Percentiles rank a stretch among this genome's conserved stretches.
Evolutionary conservation across 2,888 invertebrate genomes (phyloP).

Genomic region (Metallyticus violacea): DNA sequence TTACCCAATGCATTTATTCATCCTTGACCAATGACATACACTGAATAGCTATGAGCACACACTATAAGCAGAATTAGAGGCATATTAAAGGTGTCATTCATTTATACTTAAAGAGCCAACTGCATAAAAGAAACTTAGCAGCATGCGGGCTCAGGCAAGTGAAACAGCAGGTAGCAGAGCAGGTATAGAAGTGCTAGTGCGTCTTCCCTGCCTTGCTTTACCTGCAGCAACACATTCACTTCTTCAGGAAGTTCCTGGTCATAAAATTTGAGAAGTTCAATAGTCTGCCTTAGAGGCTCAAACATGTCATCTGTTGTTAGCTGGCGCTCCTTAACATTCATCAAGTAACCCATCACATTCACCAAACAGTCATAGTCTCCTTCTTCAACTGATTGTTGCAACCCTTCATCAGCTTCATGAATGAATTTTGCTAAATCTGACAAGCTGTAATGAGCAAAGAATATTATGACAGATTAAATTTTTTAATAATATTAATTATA

Average conservation of each 20-base stretch:
- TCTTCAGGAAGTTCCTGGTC: slow-evolving; percentile 97
- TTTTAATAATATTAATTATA: no score
- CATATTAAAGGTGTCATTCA: background rate
- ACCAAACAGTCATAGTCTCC: slow-evolving; percentile 89
- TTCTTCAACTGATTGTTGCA: slow-evolving; percentile 71
- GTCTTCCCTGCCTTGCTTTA: slow-evolving; percentile 39
- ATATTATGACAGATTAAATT: no score
- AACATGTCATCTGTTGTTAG: slow-evolving; percentile 92
- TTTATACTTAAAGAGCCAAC: background rate
- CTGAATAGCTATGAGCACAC: background rate
- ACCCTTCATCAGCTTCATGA: slow-evolving; percentile 83
- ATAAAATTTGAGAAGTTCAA: slow-evolving; percentile 88
- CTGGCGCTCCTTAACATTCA: slow-evolving; percentile 89
- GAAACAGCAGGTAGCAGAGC: background rate
- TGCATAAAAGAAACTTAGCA: background rate
- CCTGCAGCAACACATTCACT: slow-evolving; percentile 84
- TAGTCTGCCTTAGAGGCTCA: slow-evolving; percentile 88
- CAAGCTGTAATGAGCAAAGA: slow-evolving; percentile 55
- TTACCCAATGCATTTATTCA: no score
- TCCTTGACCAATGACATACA: no score
- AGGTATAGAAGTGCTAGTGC: background rate
- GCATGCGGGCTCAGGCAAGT: background rate
- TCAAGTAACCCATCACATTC: slow-evolving; percentile 88
- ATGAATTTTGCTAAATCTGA: slow-evolving; percentile 86
- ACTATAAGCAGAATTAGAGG: background rate